Percentiles rank a stretch among this genome's conserved stretches.
Conservation (phyloP, 2,888 invertebrate species). For the Fragum fragum region DNA sequence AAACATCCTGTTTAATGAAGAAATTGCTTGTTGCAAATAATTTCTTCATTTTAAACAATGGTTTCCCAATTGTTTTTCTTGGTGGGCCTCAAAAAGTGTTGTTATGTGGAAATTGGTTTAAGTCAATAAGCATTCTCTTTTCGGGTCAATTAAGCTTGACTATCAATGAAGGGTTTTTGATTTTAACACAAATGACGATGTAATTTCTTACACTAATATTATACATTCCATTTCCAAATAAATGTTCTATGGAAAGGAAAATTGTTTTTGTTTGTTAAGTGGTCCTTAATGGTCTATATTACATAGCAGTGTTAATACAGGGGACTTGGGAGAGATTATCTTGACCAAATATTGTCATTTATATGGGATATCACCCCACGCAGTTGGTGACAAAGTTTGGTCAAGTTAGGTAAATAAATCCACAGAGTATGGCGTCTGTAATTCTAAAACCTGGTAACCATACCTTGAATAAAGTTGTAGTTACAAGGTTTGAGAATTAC, state of each 20-base stretch:
- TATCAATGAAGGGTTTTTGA: background rate
- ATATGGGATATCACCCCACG: background rate
- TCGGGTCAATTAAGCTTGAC: too few relatives aligned
- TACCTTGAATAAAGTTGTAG: too few relatives aligned
- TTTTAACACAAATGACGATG: background rate
- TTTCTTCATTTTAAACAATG: too few relatives aligned
- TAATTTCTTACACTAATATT: slow-evolving; percentile 4
- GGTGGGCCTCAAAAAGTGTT: too few relatives aligned
- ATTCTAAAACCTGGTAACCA: too few relatives aligned
- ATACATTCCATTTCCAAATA: slow-evolving; percentile 21
- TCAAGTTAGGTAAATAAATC: background rate
- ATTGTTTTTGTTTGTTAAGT: slow-evolving; percentile 29
- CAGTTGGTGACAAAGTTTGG: slow-evolving; percentile 6
- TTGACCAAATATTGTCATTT: slow-evolving; percentile 28
- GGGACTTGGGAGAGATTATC: background rate
- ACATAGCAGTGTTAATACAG: slow-evolving; percentile 11
- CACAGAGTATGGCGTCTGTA: too few relatives aligned
- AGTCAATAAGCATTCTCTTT: too few relatives aligned
- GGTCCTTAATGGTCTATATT: slow-evolving; percentile 28
- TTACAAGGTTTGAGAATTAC: too few relatives aligned
- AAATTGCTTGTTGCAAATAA: too few relatives aligned
- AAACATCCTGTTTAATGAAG: too few relatives aligned
- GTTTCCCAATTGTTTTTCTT: too few relatives aligned
- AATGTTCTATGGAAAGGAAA: slow-evolving; percentile 18
- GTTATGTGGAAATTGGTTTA: too few relatives aligned